Percentiles rank a stretch among this genome's conserved stretches.
These are phyloP conservation scores for Pachydiplax longipennis DNA, from an alignment of 2,888 invertebrate species.

Conservation along the genomic window DNA sequence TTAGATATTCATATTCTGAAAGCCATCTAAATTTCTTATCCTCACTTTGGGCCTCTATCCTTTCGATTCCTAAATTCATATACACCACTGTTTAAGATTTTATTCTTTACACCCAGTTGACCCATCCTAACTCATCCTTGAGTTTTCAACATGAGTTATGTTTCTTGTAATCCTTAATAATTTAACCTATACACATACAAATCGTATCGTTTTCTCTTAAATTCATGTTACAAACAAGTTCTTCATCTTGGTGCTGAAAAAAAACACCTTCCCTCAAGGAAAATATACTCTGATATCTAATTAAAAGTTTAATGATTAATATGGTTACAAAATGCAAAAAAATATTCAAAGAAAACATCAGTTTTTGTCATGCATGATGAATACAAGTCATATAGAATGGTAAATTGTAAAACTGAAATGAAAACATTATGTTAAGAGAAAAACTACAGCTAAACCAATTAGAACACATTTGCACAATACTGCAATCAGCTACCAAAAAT, in stretches of 20 bases:
- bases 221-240: neutral
- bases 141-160: neutral
- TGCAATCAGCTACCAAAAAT: conserved; percentile 43
- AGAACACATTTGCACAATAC: conserved; percentile 37
- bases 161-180: neutral
- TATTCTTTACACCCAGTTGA: neutral
- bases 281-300: conserved; percentile 37
- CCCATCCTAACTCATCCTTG: neutral
- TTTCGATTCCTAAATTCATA: neutral
- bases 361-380: conserved; percentile 25
- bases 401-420: conserved; percentile 34
- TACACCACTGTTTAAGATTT: neutral
- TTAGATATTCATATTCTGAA: too few relatives aligned
- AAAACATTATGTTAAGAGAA: conserved; percentile 30
- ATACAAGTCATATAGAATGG: conserved; percentile 20
- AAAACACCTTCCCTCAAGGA: conserved; percentile 26
- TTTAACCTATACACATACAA: neutral
- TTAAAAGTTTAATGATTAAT: conserved; percentile 37
- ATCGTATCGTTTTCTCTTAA: neutral
- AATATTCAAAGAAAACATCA: conserved; percentile 38
- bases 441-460: conserved; percentile 35
- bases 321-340: conserved; percentile 43
- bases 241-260: conserved; percentile 32
- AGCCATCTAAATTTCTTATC: neutral
- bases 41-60: conserved; percentile 28